A percentile compares a stretch with the other conserved stretches of the same genome.
These are phyloP conservation scores for Drosophila ohnishii DNA, from an alignment of 1,140 invertebrate species.

Conservation along the genomic window DNA sequence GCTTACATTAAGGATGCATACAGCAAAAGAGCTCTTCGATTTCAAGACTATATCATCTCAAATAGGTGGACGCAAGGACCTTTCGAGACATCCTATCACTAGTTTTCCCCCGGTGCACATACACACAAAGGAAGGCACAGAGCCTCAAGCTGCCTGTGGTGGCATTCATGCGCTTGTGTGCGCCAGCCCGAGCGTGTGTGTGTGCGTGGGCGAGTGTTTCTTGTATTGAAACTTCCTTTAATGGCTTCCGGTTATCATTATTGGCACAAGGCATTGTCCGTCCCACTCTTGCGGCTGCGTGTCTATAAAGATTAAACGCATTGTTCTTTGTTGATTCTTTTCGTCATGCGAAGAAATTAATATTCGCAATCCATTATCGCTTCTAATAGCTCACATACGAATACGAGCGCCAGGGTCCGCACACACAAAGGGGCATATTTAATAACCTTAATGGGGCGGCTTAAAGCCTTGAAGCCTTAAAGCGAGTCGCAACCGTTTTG, in stretches of 20 bases:
- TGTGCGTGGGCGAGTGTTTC: constrained; percentile 39
- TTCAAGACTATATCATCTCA: neutral
- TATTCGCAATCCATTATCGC: constrained; percentile 79
- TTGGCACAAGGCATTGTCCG: constrained; percentile 66
- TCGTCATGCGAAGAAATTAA: constrained; percentile 80
- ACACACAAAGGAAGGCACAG: constrained; percentile 21
- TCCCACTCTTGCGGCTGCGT: constrained; percentile 55
- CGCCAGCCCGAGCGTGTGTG: constrained; percentile 4
- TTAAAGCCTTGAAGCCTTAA: constrained; percentile 78
- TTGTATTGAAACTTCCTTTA: constrained; percentile 81
- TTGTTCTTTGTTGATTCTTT: constrained; percentile 77
- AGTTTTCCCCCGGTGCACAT: constrained; percentile 25
- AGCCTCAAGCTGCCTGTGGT: constrained; percentile 50
- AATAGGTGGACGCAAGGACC: neutral
- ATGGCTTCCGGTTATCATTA: constrained; percentile 82
- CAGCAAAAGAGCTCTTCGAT: no score
- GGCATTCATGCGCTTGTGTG: constrained; percentile 40
- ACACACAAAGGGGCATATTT: constrained; percentile 47
- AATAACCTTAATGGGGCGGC: constrained; percentile 74
- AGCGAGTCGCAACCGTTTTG: constrained; percentile 47
- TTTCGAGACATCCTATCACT: neutral
- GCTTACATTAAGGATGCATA: neutral
- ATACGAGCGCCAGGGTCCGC: constrained; percentile 25
- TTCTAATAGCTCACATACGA: constrained; percentile 63
- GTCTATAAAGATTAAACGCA: constrained; percentile 78